These are phyloP conservation scores for Papilio xuthus DNA, from an alignment of 1,140 invertebrate genomes.

Conservation along the genomic window DNA sequence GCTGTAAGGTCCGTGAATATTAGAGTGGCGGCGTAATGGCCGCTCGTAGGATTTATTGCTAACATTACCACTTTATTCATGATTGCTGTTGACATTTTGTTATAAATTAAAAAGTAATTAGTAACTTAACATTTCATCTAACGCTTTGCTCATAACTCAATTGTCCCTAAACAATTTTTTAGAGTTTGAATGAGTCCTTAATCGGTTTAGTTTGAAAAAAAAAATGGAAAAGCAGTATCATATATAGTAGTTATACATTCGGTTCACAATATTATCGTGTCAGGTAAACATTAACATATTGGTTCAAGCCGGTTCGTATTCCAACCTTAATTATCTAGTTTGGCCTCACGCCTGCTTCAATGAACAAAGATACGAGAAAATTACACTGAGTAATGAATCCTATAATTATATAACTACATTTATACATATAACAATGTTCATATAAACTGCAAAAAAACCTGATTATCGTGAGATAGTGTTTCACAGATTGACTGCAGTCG, in stretches of 20 bases:
- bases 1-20: conserved; percentile 3
- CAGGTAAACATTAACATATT: not conserved
- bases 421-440: conserved; percentile 1
- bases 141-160: not conserved
- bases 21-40: not conserved
- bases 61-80: not conserved
- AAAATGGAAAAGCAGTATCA: too few relatives aligned
- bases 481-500: not conserved
- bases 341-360: not conserved
- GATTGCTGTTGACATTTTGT: not conserved
- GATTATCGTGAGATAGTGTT: not conserved
- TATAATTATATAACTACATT: not conserved
- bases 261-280: too few relatives aligned
- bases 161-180: not conserved
- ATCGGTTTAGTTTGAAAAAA: too few relatives aligned
- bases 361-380: not conserved
- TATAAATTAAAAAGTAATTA: not conserved
- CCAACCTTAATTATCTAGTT: not conserved
- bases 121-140: not conserved
- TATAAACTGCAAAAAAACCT: not conserved
- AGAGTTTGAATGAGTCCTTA: too few relatives aligned
- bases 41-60: conserved; percentile 14
- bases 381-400: not conserved
- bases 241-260: too few relatives aligned
- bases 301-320: not conserved